phyloP scores from a whole-genome alignment of 2,888 invertebrate species.

The Hyppa rectilinea region DNA sequence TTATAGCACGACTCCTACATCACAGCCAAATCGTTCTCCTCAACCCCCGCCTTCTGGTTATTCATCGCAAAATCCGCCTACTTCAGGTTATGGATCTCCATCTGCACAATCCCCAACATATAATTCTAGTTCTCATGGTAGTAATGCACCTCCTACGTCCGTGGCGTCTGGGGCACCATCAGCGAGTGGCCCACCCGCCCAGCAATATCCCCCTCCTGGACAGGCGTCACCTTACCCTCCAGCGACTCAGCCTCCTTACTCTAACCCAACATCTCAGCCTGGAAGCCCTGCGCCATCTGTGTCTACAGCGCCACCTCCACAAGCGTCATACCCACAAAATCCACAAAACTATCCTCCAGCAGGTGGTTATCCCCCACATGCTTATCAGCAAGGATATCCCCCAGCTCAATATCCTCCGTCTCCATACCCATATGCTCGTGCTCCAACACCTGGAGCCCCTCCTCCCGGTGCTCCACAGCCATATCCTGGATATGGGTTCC shows the following conservation, averaged over 20 bases:
- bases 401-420: slow-evolving; percentile 91
- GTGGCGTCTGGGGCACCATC: slow-evolving; percentile 89
- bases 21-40: slow-evolving; percentile 89
- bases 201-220: slow-evolving; percentile 91
- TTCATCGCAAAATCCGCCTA: slow-evolving; percentile 89
- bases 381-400: slow-evolving; percentile 89
- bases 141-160: slow-evolving; percentile 87
- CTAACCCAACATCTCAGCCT: slow-evolving; percentile 89
- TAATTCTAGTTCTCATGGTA: slow-evolving; percentile 91
- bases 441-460: slow-evolving; percentile 92
- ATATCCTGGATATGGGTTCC: slow-evolving; percentile 95
- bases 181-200: slow-evolving; percentile 90
- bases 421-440: slow-evolving; percentile 90
- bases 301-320: slow-evolving; percentile 90
- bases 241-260: slow-evolving; percentile 90
- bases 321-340: slow-evolving; percentile 90
- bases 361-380: slow-evolving; percentile 88
- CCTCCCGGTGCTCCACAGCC: slow-evolving; percentile 94
- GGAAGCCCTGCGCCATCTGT: slow-evolving; percentile 89
- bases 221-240: slow-evolving; percentile 92
- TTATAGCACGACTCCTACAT: slow-evolving; percentile 89
- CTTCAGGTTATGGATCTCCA: slow-evolving; percentile 92
- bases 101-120: slow-evolving; percentile 92
- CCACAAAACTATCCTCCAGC: slow-evolving; percentile 87
- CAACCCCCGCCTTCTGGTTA: slow-evolving; percentile 91